These are phyloP conservation scores for Lasioglossum pauxillum DNA, from an alignment of 2,888 invertebrate species.

Conservation along the genomic window DNA sequence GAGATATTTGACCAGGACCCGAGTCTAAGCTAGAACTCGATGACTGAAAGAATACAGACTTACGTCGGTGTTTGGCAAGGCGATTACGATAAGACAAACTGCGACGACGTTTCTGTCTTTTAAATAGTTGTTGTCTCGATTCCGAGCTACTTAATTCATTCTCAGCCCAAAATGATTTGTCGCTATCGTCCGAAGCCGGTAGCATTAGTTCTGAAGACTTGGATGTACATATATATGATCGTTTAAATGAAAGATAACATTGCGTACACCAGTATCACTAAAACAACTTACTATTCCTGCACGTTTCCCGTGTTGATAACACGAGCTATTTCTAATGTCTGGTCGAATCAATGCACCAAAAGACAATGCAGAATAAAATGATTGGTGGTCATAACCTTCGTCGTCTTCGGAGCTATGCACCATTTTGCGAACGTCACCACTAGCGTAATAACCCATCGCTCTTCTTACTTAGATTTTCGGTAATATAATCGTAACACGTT, in stretches of 20 bases:
- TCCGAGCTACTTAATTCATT: conserved; percentile 78
- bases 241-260: conserved; percentile 2
- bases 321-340: conserved; percentile 60
- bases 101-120: conserved; percentile 70
- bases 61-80: conserved; percentile 66
- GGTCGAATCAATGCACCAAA: conserved; percentile 58
- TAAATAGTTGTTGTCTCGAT: conserved; percentile 64
- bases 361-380: conserved; percentile 47
- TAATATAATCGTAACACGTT: not conserved
- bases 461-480: conserved; percentile 15
- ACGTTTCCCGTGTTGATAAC: conserved; percentile 52
- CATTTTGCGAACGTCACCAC: conserved; percentile 71
- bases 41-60: conserved; percentile 65
- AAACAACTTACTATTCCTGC: conserved; percentile 73
- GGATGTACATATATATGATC: not conserved
- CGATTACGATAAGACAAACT: conserved; percentile 77
- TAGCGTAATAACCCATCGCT: conserved; percentile 72
- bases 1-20: conserved; percentile 16
- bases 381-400: conserved; percentile 71
- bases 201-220: conserved; percentile 40
- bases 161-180: conserved; percentile 79
- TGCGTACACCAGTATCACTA: not conserved
- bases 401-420: conserved; percentile 75
- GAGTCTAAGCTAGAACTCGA: conserved; percentile 74
- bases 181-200: conserved; percentile 73